A percentile compares a stretch with the other conserved stretches of the same genome.
phyloP scores from a whole-genome alignment of 1,140 invertebrate species.

The Drosophila kepulauana region DNA sequence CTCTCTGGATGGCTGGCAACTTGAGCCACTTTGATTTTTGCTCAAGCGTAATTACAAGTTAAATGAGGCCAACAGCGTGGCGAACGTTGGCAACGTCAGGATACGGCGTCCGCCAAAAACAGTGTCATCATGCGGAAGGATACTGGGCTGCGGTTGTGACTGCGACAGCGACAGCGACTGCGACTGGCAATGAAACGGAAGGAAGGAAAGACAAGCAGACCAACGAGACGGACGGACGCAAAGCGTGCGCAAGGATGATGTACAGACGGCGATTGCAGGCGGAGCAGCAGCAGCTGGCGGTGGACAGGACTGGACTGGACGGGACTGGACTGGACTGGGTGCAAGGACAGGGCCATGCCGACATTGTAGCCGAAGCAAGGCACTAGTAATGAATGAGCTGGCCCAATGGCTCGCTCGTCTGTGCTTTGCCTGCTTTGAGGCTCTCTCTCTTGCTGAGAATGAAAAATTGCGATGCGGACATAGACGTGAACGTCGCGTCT shows the following conservation, averaged over 20 bases:
- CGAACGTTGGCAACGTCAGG: slow-evolving; percentile 46
- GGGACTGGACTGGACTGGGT: slow-evolving; percentile 3
- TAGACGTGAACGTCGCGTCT: slow-evolving; percentile 26
- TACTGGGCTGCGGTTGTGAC: slow-evolving; percentile 62
- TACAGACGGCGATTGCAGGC: slow-evolving; percentile 74
- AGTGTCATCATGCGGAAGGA: slow-evolving; percentile 82
- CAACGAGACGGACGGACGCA: slow-evolving; percentile 40
- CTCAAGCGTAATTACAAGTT: slow-evolving; percentile 83
- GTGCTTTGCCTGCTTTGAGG: slow-evolving; percentile 19
- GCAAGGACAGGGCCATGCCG: slow-evolving; percentile 33
- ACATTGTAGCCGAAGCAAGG: slow-evolving; percentile 60
- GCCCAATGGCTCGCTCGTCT: slow-evolving; percentile 32
- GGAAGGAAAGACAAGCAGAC: slow-evolving; percentile 66
- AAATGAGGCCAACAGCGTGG: slow-evolving; percentile 78
- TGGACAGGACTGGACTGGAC: not conserved
- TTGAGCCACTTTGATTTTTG: slow-evolving; percentile 84
- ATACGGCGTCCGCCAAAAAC: slow-evolving; percentile 72
- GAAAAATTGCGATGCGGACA: slow-evolving; percentile 71
- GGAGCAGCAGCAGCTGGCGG: slow-evolving; percentile 12
- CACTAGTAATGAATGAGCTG: slow-evolving; percentile 74
- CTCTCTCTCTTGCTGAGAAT: slow-evolving; percentile 49
- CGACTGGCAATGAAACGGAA: slow-evolving; percentile 79
- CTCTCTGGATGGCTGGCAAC: slow-evolving; percentile 56
- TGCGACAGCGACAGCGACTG: slow-evolving; percentile 34
- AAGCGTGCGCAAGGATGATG: slow-evolving; percentile 65